These are phyloP conservation scores for Eilema griseolum DNA, from an alignment of 2,888 invertebrate species.

Conservation along the genomic window DNA sequence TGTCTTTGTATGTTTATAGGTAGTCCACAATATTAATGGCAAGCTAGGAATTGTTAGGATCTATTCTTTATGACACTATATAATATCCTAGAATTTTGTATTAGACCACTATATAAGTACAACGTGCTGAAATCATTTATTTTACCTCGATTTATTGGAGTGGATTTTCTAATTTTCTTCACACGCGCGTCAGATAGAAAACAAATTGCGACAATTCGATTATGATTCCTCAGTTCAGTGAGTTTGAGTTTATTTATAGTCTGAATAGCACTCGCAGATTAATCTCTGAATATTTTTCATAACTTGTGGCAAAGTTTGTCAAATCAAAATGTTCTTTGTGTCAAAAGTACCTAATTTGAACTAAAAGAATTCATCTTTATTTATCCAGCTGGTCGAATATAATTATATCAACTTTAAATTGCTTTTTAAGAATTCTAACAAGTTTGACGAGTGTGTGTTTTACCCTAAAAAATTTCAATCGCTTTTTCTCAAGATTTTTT, in stretches of 20 bases:
- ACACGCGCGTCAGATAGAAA: not conserved
- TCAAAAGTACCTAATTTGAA: not conserved
- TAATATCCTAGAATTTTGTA: not conserved
- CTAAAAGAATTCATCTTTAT: conserved; percentile 2
- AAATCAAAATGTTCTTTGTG: not conserved
- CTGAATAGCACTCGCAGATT: not conserved
- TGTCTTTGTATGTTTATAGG: too few species aligned
- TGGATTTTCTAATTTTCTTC: not conserved
- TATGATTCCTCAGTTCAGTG: not conserved
- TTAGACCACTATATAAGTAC: not conserved
- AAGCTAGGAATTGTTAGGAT: not conserved
- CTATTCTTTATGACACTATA: not conserved
- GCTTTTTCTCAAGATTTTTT: too few species aligned
- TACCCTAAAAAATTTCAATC: not conserved
- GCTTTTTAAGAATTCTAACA: not conserved
- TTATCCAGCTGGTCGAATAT: not conserved
- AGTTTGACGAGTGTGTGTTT: not conserved
- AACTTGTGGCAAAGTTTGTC: not conserved
- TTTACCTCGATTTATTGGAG: not conserved
- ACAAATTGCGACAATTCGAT: too few species aligned
- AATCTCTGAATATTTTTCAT: not conserved
- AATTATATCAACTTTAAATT: not conserved
- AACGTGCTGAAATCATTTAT: not conserved
- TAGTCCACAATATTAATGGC: too few species aligned
- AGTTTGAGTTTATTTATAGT: not conserved